Conservation (phyloP, 2,888 invertebrate species). For the Trilocha varians region DNA sequence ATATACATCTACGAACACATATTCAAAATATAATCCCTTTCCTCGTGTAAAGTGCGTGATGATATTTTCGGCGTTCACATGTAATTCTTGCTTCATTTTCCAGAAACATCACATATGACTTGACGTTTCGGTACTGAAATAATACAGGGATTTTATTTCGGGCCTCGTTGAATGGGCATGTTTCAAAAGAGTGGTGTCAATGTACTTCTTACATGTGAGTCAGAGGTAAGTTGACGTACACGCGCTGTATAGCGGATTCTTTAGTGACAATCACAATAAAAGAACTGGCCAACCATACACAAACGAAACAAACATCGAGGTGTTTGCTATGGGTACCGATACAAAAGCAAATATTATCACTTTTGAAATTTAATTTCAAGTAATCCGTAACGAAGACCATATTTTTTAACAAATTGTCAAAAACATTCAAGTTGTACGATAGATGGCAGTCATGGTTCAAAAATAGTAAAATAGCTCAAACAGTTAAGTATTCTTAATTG, state of each 20-base stretch:
- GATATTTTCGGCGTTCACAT: background rate
- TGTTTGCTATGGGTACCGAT: too few species aligned
- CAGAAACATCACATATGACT: background rate
- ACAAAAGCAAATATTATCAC: too few species aligned
- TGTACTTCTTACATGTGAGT: slow-evolving; percentile 36
- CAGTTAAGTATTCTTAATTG: too few species aligned
- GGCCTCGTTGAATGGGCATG: slow-evolving; percentile 7
- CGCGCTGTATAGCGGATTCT: slow-evolving; percentile 25
- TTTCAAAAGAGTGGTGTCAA: slow-evolving; percentile 34
- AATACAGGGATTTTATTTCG: slow-evolving; percentile 3
- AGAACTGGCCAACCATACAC: slow-evolving; percentile 1
- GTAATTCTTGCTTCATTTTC: background rate
- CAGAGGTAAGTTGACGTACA: slow-evolving; percentile 24
- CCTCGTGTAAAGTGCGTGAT: background rate
- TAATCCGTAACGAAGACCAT: too few species aligned
- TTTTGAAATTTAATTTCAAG: too few species aligned
- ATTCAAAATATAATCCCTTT: slow-evolving; percentile 7
- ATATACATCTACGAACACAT: slow-evolving; percentile 2
- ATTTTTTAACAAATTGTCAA: too few species aligned
- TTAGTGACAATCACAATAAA: slow-evolving; percentile 19
- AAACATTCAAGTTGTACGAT: too few species aligned
- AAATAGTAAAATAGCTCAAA: too few species aligned
- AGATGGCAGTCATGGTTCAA: too few species aligned
- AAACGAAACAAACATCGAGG: background rate
- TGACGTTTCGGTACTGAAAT: slow-evolving; percentile 1